These are phyloP conservation scores for Lepidurus couesii DNA, from an alignment of 1,140 invertebrate species.

Conservation along the genomic window DNA sequence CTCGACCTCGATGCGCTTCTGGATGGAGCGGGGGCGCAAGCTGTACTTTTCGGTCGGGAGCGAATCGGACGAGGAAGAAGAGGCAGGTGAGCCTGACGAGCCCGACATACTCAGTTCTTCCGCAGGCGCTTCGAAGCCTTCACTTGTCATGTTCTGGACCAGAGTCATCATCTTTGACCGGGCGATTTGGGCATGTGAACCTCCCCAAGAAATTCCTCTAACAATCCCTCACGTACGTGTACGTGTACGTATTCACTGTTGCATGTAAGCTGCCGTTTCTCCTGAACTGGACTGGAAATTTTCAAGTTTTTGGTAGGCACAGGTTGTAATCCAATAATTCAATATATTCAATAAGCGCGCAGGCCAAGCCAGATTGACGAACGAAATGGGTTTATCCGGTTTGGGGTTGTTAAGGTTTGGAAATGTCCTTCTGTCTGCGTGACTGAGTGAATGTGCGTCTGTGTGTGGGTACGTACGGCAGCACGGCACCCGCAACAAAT, in stretches of 20 bases:
- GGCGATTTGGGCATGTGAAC: neutral
- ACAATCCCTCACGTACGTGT: too few relatives aligned
- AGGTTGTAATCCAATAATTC: neutral
- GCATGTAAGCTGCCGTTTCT: neutral
- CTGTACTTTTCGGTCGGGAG: slow-evolving; percentile 47
- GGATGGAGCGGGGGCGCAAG: slow-evolving; percentile 49
- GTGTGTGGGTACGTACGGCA: neutral
- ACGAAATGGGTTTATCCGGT: neutral
- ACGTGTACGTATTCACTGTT: neutral
- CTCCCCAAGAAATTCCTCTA: too few relatives aligned
- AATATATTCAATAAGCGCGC: neutral
- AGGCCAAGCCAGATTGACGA: neutral
- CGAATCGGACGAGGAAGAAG: neutral
- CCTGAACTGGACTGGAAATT: neutral
- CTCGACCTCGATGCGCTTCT: slow-evolving; percentile 50
- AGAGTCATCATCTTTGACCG: neutral
- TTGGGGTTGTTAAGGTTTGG: neutral
- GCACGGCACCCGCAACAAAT: neutral
- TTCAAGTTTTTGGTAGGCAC: neutral
- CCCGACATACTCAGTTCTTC: slow-evolving; percentile 5
- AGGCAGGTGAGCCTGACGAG: neutral
- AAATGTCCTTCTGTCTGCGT: too few relatives aligned
- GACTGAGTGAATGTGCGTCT: neutral
- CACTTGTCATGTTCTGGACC: neutral
- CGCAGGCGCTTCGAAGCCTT: neutral